Evolutionary conservation across 2,888 invertebrate species (phyloP), one percentile per base, ranked within the genome.

Genomic region (Saturnia japonica): DNA sequence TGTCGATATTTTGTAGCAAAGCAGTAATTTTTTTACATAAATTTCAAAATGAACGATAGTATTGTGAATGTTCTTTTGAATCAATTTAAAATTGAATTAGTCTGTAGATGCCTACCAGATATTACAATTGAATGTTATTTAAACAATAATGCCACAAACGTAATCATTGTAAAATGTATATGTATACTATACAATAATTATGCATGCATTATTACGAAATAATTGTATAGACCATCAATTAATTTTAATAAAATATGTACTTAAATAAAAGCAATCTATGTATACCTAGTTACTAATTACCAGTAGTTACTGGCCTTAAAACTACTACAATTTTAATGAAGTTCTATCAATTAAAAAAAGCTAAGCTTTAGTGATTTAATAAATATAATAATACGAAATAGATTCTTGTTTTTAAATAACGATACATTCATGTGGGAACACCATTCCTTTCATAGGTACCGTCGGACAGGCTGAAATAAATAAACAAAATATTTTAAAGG

Each of bases 361-460:
- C 71, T 71, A 71, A 64, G 54, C 71, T 71, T 71, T 68, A 70
- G 40, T 64, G 43, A 64, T 40, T 68, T 40, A 64, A 71, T 71
- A 71, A 71, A 71, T 71, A 71, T 68, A 42, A 25, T 47, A 22
- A 42, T 12, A 4, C 25, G 12, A 66, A 28, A 16, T 11, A 25
- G 2, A 14, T 51, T 34, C 57, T 67, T 8, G 19, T 68, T 8
- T 81, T 95, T 88, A 96, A 85, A 96, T 96, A 74, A 96, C 95
- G 79, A 96, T 94, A 84, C 96, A 96, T 82, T 96, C 96, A 83
- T 96, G 95, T 0, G 96, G 96, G 80, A 95, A 96, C 42, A 94
- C 88, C 73, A 84, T 79, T 1, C 92, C 95, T 76, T 85, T 91
- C 76, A 83, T 84, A 70, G 89, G 93, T 70, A 87, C 77, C 0